Evolutionary conservation across 2,888 invertebrate genomes (phyloP).

Genomic region (Acanthosepion esculentum): DNA sequence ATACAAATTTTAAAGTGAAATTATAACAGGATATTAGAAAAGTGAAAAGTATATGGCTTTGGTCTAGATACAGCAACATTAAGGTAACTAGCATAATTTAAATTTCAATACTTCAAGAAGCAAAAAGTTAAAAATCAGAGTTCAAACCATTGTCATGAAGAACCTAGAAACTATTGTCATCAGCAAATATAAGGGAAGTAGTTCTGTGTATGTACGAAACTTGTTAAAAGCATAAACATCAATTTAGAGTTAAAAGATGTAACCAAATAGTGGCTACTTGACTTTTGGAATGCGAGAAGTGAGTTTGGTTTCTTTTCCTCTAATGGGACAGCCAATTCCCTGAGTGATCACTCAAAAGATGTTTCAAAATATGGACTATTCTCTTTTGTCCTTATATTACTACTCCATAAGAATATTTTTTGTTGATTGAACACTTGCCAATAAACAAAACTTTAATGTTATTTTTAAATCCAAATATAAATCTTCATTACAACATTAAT

Average conservation of each 20-base stretch:
- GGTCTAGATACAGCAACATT: slow-evolving; percentile 22
- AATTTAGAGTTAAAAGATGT: not conserved
- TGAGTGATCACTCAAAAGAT: slow-evolving; percentile 44
- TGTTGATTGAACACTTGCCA: not conserved
- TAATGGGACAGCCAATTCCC: slow-evolving; percentile 43
- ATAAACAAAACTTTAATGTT: slow-evolving; percentile 10
- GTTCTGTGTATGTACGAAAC: slow-evolving; percentile 41
- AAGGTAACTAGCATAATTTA: slow-evolving; percentile 35
- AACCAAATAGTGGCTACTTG: not conserved
- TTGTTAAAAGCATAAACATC: slow-evolving; percentile 44
- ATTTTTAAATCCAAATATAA: slow-evolving; percentile 43
- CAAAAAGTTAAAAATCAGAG: slow-evolving; percentile 43
- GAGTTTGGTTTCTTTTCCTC: slow-evolving; percentile 37
- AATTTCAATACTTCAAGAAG: slow-evolving; percentile 46
- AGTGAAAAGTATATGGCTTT: slow-evolving; percentile 23
- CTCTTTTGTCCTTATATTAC: slow-evolving; percentile 15
- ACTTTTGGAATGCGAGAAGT: slow-evolving; percentile 43
- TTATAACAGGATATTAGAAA: slow-evolving; percentile 22
- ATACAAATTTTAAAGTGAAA: slow-evolving; percentile 21
- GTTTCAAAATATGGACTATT: slow-evolving; percentile 41
- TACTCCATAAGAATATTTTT: not conserved
- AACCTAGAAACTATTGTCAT: slow-evolving; percentile 44
- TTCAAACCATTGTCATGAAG: slow-evolving; percentile 41
- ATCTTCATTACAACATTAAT: slow-evolving; percentile 38
- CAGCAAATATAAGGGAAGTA: slow-evolving; percentile 47